Evolutionary conservation across 1,140 invertebrate genomes (phyloP), one percentile per base, ranked within the genome.

Genomic region (Sipha flava): DNA sequence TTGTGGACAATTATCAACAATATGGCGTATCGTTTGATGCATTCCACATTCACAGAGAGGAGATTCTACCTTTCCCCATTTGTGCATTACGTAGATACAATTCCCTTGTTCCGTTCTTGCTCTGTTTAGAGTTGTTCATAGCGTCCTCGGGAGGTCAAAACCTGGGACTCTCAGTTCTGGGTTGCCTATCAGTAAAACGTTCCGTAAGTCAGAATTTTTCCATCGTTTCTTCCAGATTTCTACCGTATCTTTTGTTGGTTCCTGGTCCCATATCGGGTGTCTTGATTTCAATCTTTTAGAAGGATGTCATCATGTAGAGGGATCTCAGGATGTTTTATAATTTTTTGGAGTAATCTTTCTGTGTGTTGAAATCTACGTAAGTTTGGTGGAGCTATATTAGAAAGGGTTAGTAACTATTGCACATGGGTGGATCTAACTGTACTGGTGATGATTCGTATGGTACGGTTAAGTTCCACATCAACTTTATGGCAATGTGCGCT

Each of bases 331-430:
- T 49, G 47, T 49, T 21, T 49, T 49, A 49, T 49, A n/a, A 49
- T 49, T 49, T 49, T 49, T 49, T 49, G n/a, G 10, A 40, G 4
- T 40, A 40, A 40, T 40, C 37, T 40, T 40, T 40, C 37, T 40
- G 10, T 40, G 37, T 40, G 37, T 40, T 40, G 37, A 6, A 40
- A 40, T 40, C 37, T 40, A 26, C 70, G 37, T 45, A 73, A 37
- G 18, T 79, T 40, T 54, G 31, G 54, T 57, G 75, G 75, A 29
- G 54, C 14, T n/a, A 79, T 59, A 37, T 79, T 79, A 59, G n/a
- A n/a, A 18, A 79, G 34, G 16, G 54, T 57, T 54, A 54, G 52
- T 59, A 79, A 79, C 66, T 40, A 57, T n/a, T 66, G 29, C 18
- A 40, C 54, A 18, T 49, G 73, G 34, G 9, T 57, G 34, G 49